Base-by-base conservation (phyloP, 1,140 invertebrate species). In the Pollicipes pollicipes region DNA sequence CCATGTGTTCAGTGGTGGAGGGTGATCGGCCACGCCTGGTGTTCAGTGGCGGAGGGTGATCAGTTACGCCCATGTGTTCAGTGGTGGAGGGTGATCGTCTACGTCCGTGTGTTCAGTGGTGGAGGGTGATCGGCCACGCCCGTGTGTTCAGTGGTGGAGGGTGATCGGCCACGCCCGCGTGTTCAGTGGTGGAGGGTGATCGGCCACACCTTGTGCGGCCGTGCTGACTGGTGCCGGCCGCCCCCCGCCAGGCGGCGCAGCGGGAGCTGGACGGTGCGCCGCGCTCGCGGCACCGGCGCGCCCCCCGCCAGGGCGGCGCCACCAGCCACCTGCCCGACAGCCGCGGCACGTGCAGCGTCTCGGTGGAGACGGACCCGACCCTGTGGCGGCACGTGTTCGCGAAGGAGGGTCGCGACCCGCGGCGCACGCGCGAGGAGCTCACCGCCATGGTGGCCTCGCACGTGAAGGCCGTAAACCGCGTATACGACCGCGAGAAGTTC, bases 381-480 rank as follows among this genome's bases (percentile, higher is more conserved):
- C 90, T 99, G 77, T 99, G 95, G 93, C 86, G 88, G 76, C 91
- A 97, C 78, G 93, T 97, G 76, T 81, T 82, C 31, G 83, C 85
- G 74, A 83, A 73, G 70, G 70, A 82, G 76, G 79, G 81, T 72
- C 73, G 77, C 37, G 81, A 84, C 74, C 77, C 81, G 66, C 88
- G 88, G 77, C 95, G 94, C 82, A 95, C 93, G 13, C 83, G 91
- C 69, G 95, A 99, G 81, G 96, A 99, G 84, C 98, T 99, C 77
- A 84, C 96, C 70, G 95, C 94, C 0, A 83, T 99, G 71, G 97
- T 99, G 80, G 93, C 95, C 63, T 95, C 95, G 80, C 97, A 99
- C 80, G 95, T 99, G 68, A 96, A 95, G 76, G 96, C 95, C 70
- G 93, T 98, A 74, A 98, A 98, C 84, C 92, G 92, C 78, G 99